Conservation (phyloP, 2,888 invertebrate genomes). For the Thysanoteuthis rhombus region DNA sequence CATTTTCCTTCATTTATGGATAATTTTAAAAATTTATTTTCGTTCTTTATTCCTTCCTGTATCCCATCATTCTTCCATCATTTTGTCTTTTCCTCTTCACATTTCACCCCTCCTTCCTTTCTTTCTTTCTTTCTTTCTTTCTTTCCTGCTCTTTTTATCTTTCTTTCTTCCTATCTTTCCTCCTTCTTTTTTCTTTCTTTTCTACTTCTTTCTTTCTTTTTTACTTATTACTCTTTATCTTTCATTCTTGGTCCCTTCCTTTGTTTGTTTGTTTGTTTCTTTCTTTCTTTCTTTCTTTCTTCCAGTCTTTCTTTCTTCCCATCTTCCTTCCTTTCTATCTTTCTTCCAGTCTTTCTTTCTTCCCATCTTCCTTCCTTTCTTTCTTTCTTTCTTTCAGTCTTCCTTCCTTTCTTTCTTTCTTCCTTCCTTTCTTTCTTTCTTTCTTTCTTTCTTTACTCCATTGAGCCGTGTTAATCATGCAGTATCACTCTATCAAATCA, state of each 20-base stretch:
- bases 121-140: background rate
- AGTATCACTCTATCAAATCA: too few relatives aligned
- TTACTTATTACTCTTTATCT: background rate
- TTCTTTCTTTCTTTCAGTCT: too few relatives aligned
- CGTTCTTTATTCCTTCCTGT: background rate
- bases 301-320: too few relatives aligned
- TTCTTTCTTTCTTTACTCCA: too few relatives aligned
- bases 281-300: too few relatives aligned
- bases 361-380: fast-evolving
- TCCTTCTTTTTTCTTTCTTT: background rate
- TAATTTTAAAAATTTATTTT: too few relatives aligned
- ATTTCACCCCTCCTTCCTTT: background rate
- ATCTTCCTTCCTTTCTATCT: too few relatives aligned
- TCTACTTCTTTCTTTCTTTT: background rate
- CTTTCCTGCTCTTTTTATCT: background rate
- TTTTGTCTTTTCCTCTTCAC: background rate
- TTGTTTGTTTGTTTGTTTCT: too few relatives aligned
- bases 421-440: too few relatives aligned
- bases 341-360: too few relatives aligned
- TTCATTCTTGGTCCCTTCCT: background rate
- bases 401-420: too few relatives aligned
- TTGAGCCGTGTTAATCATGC: too few relatives aligned
- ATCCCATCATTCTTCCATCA: background rate
- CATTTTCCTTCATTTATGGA: background rate
- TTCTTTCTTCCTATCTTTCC: background rate